Evolutionary conservation across 2,888 invertebrate genomes (phyloP).

Genomic region (Lasioglossum figueresi): DNA sequence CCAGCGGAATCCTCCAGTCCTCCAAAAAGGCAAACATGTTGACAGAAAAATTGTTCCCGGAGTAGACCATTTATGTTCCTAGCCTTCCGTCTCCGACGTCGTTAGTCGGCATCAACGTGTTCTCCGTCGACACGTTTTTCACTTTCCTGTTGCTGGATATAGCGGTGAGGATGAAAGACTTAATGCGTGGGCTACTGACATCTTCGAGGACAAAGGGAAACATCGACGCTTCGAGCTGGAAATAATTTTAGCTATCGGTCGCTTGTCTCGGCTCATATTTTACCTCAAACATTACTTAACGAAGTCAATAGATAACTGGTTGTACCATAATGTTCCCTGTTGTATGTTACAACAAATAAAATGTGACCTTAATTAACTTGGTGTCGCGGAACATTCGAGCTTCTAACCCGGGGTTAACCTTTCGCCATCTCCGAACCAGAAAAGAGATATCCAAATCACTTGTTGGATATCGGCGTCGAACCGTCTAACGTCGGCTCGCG

Average conservation of each 20-base stretch:
- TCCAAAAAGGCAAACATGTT: constrained; percentile 4
- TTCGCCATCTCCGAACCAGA: too few relatives aligned
- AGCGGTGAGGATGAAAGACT: neutral
- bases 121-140: neutral
- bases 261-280: too few relatives aligned
- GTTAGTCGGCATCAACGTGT: constrained; percentile 7
- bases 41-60: neutral
- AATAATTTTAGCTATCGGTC: neutral
- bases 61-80: neutral
- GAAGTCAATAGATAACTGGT: too few relatives aligned
- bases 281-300: neutral
- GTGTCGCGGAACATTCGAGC: too few relatives aligned
- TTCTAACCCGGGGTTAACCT: too few relatives aligned
- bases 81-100: neutral
- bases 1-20: neutral
- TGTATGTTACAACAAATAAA: too few relatives aligned
- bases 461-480: neutral
- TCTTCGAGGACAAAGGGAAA: neutral
- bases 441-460: neutral
- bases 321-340: too few relatives aligned
- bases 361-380: too few relatives aligned
- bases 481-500: neutral
- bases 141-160: neutral
- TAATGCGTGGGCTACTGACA: neutral
- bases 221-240: neutral